Evolutionary conservation across 1,140 invertebrate genomes (phyloP), one percentile per base, ranked within the genome.

Genomic region (Wasmannia auropunctata): DNA sequence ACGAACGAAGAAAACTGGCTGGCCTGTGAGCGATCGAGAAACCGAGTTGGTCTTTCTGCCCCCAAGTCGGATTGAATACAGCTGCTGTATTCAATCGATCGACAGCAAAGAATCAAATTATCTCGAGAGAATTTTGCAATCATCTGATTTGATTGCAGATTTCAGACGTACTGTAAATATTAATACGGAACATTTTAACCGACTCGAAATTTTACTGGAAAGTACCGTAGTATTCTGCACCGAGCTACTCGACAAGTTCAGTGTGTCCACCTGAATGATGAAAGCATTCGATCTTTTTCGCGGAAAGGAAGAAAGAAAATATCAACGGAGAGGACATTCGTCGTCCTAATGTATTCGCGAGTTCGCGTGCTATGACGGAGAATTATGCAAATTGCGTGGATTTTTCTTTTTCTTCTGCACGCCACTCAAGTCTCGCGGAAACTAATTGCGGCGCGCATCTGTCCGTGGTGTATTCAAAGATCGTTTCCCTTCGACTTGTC

Each of bases 341-440:
- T 77, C 54, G 75, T 83, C 49, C 37, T 54, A 65, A 54, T 70
- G 62, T 37, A 54, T 49, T 87, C 56, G 58, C 69, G 34, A 72
- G 40, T 34, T 83, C 69, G 72, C 43, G 63, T 86, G 69, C 76
- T 74, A 60, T 28, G 37, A 76, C 85, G 46, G 31, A 58, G 67
- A 72, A 77, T 86, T 86, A 79, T 85, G 49, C 69, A 86, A 86
- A 88, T 72, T 67, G 75, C 79, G 60, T 69, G 58, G 76, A 86
- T 85, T n/a, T n/a, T n/a, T 74, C 85, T 49, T 67, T 19, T 46
- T 63, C 46, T 34, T 46, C 40, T 25, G 58, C 79, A 83, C 60
- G 77, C 75, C 74, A 83, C 34, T 75, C 84, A 86, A 76, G 84
- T 56, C 85, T 65, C 85, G 43, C 51, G 56, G 31, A 70, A 51